Conservation (phyloP, 2,888 invertebrate genomes). For the Trachelus troglodyta region DNA sequence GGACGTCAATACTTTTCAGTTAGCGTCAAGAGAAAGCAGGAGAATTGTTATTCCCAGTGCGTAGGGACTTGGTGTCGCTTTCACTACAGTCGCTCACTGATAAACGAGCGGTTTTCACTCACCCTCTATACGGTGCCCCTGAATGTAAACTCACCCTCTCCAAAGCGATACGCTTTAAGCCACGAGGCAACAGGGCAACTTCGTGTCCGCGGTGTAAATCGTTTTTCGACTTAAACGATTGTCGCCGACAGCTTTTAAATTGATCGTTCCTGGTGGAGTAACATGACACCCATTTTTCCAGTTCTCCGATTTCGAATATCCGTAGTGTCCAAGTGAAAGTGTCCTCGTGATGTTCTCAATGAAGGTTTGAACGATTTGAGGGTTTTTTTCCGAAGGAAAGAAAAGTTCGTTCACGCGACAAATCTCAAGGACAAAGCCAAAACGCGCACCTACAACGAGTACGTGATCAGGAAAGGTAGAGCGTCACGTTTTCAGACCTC, state of each 20-base stretch:
- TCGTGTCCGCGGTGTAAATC: slow-evolving; percentile 45
- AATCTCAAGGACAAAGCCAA: slow-evolving; percentile 41
- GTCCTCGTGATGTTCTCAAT: neutral
- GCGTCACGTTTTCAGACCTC: slow-evolving; percentile 59
- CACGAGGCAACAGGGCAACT: slow-evolving; percentile 12
- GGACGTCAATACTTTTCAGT: slow-evolving; percentile 50
- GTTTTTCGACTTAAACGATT: slow-evolving; percentile 54
- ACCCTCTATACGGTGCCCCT: slow-evolving; percentile 36
- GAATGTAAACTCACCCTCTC: slow-evolving; percentile 58
- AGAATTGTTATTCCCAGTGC: slow-evolving; percentile 62
- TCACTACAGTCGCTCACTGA: slow-evolving; percentile 65
- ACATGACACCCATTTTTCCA: neutral
- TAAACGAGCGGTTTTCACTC: slow-evolving; percentile 64
- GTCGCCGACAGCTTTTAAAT: slow-evolving; percentile 40
- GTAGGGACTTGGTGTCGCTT: slow-evolving; percentile 63
- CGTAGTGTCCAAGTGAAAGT: neutral
- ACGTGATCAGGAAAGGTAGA: slow-evolving; percentile 51
- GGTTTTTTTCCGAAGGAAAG: neutral
- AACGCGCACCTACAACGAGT: slow-evolving; percentile 23
- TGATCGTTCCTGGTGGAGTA: neutral
- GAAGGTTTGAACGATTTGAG: neutral
- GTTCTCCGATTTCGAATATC: neutral
- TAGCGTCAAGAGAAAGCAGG: slow-evolving; percentile 28
- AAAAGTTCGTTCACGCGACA: slow-evolving; percentile 30
- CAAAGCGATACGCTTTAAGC: slow-evolving; percentile 38